A percentile compares a stretch with the other conserved stretches of the same genome.
Evolutionary conservation across 2,797 vertebrate genomes (phyloP).

Genomic region (Apodemus agrarius): DNA sequence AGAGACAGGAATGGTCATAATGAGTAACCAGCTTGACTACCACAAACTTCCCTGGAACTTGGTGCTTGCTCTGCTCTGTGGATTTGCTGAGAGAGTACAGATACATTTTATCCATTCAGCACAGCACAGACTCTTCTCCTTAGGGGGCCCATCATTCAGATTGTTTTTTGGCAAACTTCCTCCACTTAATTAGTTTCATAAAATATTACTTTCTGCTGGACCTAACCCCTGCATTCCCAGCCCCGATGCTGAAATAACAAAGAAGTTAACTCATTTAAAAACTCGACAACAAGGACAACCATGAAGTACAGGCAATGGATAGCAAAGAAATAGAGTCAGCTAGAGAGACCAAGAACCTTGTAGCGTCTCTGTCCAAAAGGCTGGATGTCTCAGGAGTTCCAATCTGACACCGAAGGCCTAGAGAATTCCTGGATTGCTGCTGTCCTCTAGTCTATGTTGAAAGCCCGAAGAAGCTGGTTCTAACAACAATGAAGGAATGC

Average conservation of each 20-base stretch:
- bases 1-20: neutral
- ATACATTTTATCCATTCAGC: neutral
- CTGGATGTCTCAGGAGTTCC: too few relatives aligned
- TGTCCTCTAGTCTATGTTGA: too few relatives aligned
- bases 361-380: neutral
- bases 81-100: neutral
- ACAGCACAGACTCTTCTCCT: neutral
- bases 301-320: conserved; percentile 15
- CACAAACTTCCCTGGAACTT: neutral
- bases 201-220: conserved; percentile 42
- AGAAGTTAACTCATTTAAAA: neutral
- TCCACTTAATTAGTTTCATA: conserved; percentile 57
- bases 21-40: neutral
- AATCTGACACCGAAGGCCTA: neutral
- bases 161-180: conserved; percentile 38
- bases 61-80: neutral
- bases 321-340: neutral
- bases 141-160: neutral
- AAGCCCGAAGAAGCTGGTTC: neutral
- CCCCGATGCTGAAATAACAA: neutral
- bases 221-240: neutral
- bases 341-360: too few relatives aligned
- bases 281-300: neutral
- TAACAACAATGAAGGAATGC: neutral
- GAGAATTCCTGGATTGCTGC: neutral